Percentiles rank a stretch among this genome's conserved stretches.
Evolutionary conservation across 2,797 vertebrate genomes (phyloP).

Genomic region (Hypotaenidia okinawae): DNA sequence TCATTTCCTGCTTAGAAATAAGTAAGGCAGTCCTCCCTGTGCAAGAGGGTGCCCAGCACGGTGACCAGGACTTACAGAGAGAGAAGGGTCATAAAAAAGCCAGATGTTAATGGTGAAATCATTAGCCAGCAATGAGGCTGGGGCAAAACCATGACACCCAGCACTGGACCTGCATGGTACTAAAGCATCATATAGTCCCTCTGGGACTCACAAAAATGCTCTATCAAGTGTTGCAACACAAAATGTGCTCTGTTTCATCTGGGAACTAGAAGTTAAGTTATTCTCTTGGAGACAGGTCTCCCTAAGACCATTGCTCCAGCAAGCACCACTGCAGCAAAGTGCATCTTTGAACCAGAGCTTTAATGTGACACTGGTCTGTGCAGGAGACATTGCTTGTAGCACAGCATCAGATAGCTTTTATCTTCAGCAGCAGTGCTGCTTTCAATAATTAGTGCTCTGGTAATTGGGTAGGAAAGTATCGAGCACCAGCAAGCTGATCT

Average conservation of each 20-base stretch:
- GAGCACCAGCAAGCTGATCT: not conserved
- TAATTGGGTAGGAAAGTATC: not conserved
- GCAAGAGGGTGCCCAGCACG: fast-evolving
- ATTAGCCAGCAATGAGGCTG: not conserved
- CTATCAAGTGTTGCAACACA: not conserved
- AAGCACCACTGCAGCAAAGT: not conserved
- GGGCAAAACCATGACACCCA: not conserved
- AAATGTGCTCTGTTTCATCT: not conserved
- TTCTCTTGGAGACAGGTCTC: not conserved
- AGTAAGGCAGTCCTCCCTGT: not conserved
- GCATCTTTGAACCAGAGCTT: not conserved
- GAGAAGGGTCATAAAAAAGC: not conserved
- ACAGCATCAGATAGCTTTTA: not conserved
- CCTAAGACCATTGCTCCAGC: fast-evolving
- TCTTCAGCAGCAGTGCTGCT: not conserved
- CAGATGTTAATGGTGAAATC: not conserved
- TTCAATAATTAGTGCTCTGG: not conserved
- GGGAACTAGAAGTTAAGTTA: not conserved
- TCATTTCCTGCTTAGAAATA: not conserved
- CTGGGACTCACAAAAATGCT: not conserved
- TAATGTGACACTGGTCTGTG: fast-evolving
- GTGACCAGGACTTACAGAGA: not conserved
- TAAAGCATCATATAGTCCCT: not conserved
- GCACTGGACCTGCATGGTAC: not conserved
- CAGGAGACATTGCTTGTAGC: not conserved